Evolutionary conservation across 2,888 invertebrate species (phyloP).

Genomic region (Eupeodes latifasciatus): DNA sequence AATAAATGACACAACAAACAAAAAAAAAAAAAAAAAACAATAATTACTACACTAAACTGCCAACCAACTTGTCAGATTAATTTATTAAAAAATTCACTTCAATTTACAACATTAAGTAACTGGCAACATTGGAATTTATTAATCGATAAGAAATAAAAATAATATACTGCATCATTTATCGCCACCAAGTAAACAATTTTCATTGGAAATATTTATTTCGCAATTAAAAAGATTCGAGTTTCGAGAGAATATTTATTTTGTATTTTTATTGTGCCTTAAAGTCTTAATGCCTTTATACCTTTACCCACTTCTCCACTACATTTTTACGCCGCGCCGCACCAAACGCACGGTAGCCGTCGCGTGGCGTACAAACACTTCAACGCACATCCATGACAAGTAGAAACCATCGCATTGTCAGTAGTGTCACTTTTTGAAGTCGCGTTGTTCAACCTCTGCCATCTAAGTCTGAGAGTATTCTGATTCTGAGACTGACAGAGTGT

Average conservation of each 20-base stretch:
- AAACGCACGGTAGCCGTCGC: constrained; percentile 65
- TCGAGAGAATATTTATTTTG: not conserved
- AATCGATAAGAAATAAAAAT: constrained; percentile 8
- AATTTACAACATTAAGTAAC: constrained; percentile 26
- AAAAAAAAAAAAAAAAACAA: not conserved
- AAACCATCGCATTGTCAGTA: constrained; percentile 69
- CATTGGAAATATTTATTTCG: constrained; percentile 19
- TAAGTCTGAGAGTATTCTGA: constrained; percentile 44
- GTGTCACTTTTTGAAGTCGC: constrained; percentile 41
- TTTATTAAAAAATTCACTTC: constrained; percentile 60
- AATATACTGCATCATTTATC: not conserved
- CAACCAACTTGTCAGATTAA: constrained; percentile 47
- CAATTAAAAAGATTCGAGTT: constrained; percentile 26
- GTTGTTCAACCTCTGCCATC: constrained; percentile 32
- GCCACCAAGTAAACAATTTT: constrained; percentile 11
- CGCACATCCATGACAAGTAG: constrained; percentile 41
- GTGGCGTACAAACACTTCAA: constrained; percentile 49
- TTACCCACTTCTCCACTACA: constrained; percentile 62
- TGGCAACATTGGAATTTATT: constrained; percentile 24
- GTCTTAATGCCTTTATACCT: not conserved
- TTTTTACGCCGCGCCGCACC: constrained; percentile 6
- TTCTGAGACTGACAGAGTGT: constrained; percentile 35
- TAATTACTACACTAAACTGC: constrained; percentile 19
- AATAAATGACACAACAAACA: no score
- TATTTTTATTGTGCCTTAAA: not conserved